A percentile compares a stretch with the other conserved stretches of the same genome.
These are phyloP conservation scores for Lepus americanus DNA, from an alignment of 2,113 vertebrate species.

Conservation along the genomic window DNA sequence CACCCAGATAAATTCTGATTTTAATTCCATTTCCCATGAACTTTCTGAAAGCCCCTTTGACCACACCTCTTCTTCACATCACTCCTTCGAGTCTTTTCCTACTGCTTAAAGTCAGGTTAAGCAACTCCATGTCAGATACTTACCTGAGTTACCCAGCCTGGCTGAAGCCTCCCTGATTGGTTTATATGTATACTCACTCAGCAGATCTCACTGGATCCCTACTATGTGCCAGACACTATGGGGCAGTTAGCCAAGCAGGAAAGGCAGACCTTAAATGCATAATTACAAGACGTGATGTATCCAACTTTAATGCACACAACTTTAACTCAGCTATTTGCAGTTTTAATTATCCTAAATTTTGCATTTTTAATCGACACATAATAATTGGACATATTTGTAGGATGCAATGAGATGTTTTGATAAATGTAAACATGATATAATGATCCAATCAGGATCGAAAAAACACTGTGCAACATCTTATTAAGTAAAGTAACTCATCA, in stretches of 20 bases:
- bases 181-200: slow-evolving; percentile 10
- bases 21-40: too few relatives aligned
- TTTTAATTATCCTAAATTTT: slow-evolving; percentile 44
- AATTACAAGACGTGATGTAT: slow-evolving; percentile 18
- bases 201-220: background rate
- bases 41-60: background rate
- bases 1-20: too few relatives aligned
- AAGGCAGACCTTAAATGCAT: background rate
- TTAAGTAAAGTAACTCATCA: slow-evolving; percentile 52
- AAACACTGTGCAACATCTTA: slow-evolving; percentile 12
- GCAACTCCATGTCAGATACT: background rate
- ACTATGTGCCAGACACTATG: background rate
- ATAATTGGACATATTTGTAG: background rate
- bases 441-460: slow-evolving; percentile 11
- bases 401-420: background rate
- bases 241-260: background rate
- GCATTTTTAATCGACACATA: background rate
- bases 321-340: background rate
- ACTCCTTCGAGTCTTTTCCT: background rate
- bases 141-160: background rate
- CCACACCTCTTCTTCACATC: background rate
- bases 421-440: background rate
- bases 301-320: background rate
- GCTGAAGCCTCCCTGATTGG: background rate
- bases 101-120: slow-evolving; percentile 1